Base-by-base conservation (phyloP, 1,140 invertebrate species). In the Amphibalanus amphitrite region DNA sequence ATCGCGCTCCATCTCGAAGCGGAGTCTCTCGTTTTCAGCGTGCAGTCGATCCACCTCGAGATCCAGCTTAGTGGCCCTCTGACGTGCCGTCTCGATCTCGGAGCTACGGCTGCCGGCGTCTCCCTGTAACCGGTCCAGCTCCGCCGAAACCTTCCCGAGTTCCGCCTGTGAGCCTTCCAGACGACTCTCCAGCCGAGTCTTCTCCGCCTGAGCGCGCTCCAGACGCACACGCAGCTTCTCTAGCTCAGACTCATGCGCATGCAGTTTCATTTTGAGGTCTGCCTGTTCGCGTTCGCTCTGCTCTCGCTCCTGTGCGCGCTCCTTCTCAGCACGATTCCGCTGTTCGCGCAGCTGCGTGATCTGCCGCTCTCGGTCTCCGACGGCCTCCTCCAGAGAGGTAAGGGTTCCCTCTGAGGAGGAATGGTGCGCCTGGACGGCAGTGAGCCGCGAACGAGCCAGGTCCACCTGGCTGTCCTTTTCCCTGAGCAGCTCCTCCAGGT, bases 401-500 rank as follows among this genome's bases (percentile, higher is more conserved):
- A 97, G 82, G 17, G 93, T 92, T 69, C 92, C 92, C 82, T 95
- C 92, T 67, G 90, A 93, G 72, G 89, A 92, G 79, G 91, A 93
- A 79, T 93, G 91, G 77, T 95, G 91, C 13, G 91, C 91, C 84
- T 95, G 92, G 87, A 95, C 92, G 59, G 81, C 78, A 38, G 74
- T 77, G 70, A 76, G 80, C 71, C 94, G 86, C 25, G 92, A 90
- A 74, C 93, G 85, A 0, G 94, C 91, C 89, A 95, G 93, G 77
- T 95, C 92, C 71, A 98, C 90, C 83, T 97, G 93, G 79, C 95
- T 95, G 80, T 98, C 96, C 82, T 98, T 98, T 80, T 98, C 95
- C 81, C 95, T 95, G 17, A 98, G 83, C 69, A 96, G 83, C 79
- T 97, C 95, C 84, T 98, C 96, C 67, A 98, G 82, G 80, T 96